Percentiles rank a stretch among this genome's conserved stretches.
phyloP scores from a whole-genome alignment of 1,140 invertebrate genomes.

The Apis laboriosa region DNA sequence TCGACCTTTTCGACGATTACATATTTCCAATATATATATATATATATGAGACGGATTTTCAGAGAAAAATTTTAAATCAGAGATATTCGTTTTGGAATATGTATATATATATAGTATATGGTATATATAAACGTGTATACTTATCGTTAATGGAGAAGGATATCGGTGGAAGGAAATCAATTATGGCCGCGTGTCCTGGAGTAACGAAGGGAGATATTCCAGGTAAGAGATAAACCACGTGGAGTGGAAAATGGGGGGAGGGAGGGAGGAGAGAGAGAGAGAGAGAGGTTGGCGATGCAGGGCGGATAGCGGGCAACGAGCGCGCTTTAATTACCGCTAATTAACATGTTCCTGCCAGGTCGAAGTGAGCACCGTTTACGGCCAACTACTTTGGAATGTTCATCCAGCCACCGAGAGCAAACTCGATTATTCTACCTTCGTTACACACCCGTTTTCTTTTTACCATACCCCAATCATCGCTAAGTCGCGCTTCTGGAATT shows the following conservation, averaged over 20 bases:
- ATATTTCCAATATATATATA: not conserved
- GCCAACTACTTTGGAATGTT: constrained; percentile 45
- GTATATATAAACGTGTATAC: no score
- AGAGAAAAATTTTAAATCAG: no score
- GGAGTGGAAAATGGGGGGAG: not conserved
- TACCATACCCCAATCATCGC: not conserved
- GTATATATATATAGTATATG: no score
- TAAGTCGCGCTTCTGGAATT: not conserved
- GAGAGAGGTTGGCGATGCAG: constrained; percentile 28
- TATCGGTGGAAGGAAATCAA: constrained; percentile 56
- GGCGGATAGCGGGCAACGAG: constrained; percentile 28
- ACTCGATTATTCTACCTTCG: constrained; percentile 45
- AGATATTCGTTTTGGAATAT: no score
- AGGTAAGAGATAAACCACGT: constrained; percentile 48
- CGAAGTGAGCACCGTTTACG: constrained; percentile 57
- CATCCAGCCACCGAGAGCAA: constrained; percentile 21
- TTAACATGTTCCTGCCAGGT: constrained; percentile 59
- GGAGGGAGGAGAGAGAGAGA: not conserved
- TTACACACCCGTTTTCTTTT: constrained; percentile 1
- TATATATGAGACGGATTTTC: no score
- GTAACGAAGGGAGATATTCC: constrained; percentile 27
- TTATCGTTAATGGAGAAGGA: constrained; percentile 12
- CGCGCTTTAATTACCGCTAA: constrained; percentile 59
- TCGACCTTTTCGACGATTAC: not conserved
- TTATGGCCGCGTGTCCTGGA: constrained; percentile 41